phyloP scores from a whole-genome alignment of 1,140 invertebrate species.

The Pseudobourletiella spinata region DNA sequence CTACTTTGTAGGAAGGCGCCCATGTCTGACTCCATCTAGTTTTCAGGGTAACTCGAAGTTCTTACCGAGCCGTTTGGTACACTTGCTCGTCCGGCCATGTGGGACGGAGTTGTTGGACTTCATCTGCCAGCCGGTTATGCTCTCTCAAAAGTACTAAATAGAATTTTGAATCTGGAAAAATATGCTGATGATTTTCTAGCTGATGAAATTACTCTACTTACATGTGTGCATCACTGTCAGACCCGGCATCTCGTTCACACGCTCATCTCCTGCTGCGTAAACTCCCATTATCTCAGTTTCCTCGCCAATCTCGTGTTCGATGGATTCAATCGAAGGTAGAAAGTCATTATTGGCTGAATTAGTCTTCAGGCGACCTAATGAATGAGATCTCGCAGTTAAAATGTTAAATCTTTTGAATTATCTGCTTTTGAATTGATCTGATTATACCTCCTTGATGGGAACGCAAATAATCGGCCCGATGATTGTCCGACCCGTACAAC shows the following conservation, averaged over 20 bases:
- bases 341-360: constrained; percentile 10
- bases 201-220: too few relatives aligned
- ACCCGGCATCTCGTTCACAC: constrained; percentile 34
- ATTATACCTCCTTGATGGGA: constrained; percentile 52
- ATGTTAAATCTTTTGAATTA: neutral
- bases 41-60: neutral
- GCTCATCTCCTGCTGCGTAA: constrained; percentile 31
- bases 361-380: constrained; percentile 18
- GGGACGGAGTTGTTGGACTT: constrained; percentile 10
- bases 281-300: constrained; percentile 23
- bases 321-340: constrained; percentile 20
- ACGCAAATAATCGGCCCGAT: constrained; percentile 68
- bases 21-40: too few relatives aligned
- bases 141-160: constrained; percentile 33
- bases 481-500: constrained; percentile 85
- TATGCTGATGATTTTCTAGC: too few relatives aligned
- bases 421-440: too few relatives aligned
- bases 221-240: constrained; percentile 28
- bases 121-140: constrained; percentile 32
- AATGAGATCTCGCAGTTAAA: neutral
- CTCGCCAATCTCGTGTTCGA: constrained; percentile 4
- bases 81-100: constrained; percentile 20
- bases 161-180: too few relatives aligned
- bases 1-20: too few relatives aligned
- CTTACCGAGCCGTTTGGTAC: constrained; percentile 21